Base-by-base conservation (phyloP, 35 echinoderm and acorn worm genomes). In the Heliocidaris erythrogramma region DNA sequence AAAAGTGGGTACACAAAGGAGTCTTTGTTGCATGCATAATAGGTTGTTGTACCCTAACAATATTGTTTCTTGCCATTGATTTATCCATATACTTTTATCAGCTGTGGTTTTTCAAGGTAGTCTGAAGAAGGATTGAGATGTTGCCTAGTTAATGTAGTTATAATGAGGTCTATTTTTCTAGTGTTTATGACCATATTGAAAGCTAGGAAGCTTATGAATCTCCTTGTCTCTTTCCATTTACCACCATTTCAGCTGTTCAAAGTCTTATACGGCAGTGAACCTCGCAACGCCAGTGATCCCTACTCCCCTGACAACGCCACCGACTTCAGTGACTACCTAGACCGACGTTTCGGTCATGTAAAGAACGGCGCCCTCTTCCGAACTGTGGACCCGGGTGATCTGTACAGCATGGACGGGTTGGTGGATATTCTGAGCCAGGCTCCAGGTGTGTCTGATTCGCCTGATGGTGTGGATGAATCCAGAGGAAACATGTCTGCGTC, bases 321-420 rank as follows among this genome's bases (percentile, higher is more conserved):
- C 5, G 94, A 97, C 89, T 98, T 95, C 92, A 92, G 94, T 50
- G 94, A 95, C 5, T 97, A 94, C 69, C 48, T 98, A 5, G 88
- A 95, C 85, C 69, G 94, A 30, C 93, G 95, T 16, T 95, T 98
- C 31, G 94, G 94, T 8, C 86, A 94, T 49, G 94, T 97, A 17
- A 95, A 96, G 52, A 94, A 86, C 42, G 97, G 96, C 18, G 93
- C 95, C 0, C 95, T 98, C 12, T 98, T 91, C 93, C 27, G 95
- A 49, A 92, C 71, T 7, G 60, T 95, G 52, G 85, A 94, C 5
- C 85, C 95, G 21, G 35, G 91, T 24, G 59, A 95, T 35, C 49
- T 97, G n/a, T 97, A 91, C 93, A 98, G 95, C 61, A 92, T 96
- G 47, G 60, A 94, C 4, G 97, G 97, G 21, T 59, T 98, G 91